These are phyloP conservation scores for Uromys caudimaculatus DNA, from an alignment of 2,797 vertebrate species.

Conservation along the genomic window DNA sequence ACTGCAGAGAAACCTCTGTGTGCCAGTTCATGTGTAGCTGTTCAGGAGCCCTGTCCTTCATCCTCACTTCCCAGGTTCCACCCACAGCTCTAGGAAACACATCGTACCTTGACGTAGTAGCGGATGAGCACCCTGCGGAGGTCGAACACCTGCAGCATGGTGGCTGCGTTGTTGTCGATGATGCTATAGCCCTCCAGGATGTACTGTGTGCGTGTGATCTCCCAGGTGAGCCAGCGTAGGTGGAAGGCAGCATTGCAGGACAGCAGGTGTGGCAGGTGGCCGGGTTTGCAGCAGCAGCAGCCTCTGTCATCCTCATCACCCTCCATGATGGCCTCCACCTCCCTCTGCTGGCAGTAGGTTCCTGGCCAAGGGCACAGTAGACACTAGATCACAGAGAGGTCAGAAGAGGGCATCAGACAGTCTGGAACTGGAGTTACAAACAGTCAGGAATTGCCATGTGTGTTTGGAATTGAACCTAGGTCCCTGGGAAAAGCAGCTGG, in stretches of 20 bases:
- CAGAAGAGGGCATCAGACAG: not conserved
- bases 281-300: conserved; percentile 96
- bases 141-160: conserved; percentile 97
- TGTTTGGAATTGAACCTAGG: too few species aligned
- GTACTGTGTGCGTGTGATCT: conserved; percentile 95
- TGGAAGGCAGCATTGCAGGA: conserved; percentile 97
- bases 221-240: conserved; percentile 97
- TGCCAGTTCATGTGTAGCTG: not conserved
- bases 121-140: conserved; percentile 95
- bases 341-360: conserved; percentile 98
- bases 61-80: not conserved
- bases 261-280: conserved; percentile 94
- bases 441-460: not conserved
- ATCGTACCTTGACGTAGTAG: conserved; percentile 95
- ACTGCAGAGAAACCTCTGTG: not conserved
- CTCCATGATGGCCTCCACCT: conserved; percentile 98
- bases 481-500: not conserved
- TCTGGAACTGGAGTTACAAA: not conserved
- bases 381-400: conserved; percentile 44
- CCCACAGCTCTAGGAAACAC: not conserved
- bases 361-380: conserved; percentile 83
- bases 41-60: not conserved
- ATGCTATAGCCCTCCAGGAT: conserved; percentile 98
- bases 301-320: conserved; percentile 94
- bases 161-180: conserved; percentile 96